These are phyloP conservation scores for Apamea monoglypha DNA, from an alignment of 2,888 invertebrate genomes.

Conservation along the genomic window DNA sequence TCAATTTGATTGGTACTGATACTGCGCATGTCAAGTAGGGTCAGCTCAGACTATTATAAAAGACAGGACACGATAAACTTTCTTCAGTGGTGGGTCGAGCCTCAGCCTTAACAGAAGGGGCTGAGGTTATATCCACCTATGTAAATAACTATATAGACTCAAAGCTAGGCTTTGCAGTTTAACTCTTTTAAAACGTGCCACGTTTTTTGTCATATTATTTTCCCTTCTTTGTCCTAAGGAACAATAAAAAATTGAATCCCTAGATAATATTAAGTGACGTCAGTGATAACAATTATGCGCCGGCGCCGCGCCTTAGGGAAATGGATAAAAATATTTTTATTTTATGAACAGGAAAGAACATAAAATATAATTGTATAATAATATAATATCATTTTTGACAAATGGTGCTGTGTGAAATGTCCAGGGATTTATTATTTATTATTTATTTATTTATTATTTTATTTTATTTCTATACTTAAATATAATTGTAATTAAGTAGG, in stretches of 20 bases:
- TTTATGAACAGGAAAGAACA: neutral
- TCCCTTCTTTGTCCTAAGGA: neutral
- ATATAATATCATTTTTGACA: too few relatives aligned
- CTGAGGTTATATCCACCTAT: slow-evolving; percentile 33
- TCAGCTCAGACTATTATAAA: slow-evolving; percentile 22
- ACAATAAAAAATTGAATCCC: neutral
- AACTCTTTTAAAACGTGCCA: neutral
- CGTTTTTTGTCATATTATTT: neutral
- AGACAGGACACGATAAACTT: neutral
- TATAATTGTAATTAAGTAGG: neutral
- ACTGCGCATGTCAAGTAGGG: slow-evolving; percentile 1
- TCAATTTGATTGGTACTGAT: slow-evolving; percentile 27
- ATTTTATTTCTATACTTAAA: too few relatives aligned
- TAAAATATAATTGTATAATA: neutral
- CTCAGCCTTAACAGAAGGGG: neutral
- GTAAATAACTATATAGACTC: neutral
- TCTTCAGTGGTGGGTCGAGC: slow-evolving; percentile 27
- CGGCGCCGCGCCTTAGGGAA: neutral
- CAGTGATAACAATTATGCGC: slow-evolving; percentile 1
- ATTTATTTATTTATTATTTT: too few relatives aligned
- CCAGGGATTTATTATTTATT: too few relatives aligned
- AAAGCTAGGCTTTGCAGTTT: neutral
- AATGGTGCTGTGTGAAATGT: too few relatives aligned
- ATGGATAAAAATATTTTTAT: neutral
- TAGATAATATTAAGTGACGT: neutral